These are phyloP conservation scores for Sminthurides aquaticus DNA, from an alignment of 2,888 invertebrate genomes.

Conservation along the genomic window DNA sequence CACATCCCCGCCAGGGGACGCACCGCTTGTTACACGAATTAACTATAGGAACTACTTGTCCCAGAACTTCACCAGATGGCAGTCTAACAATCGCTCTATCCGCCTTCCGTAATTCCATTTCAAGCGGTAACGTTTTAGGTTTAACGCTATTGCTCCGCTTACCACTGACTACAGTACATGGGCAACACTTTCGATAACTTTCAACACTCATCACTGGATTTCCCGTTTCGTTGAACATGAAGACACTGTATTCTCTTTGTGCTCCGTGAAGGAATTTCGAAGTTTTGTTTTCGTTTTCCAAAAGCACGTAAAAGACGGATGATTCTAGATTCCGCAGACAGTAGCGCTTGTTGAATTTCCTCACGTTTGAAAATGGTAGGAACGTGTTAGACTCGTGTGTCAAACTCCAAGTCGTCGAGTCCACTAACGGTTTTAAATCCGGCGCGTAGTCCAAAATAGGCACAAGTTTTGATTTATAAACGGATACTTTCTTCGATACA, in stretches of 20 bases:
- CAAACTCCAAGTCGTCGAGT: background rate
- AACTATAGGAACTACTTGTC: background rate
- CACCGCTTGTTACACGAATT: background rate
- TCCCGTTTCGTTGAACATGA: background rate
- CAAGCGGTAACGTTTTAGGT: background rate
- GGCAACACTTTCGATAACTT: background rate
- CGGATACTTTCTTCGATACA: background rate
- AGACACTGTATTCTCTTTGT: background rate
- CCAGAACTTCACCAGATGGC: background rate
- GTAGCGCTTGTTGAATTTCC: constrained; percentile 2
- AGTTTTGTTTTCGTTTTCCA: background rate
- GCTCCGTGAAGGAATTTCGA: background rate
- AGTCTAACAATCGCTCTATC: background rate
- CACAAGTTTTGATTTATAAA: background rate
- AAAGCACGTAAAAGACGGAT: background rate
- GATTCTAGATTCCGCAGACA: background rate
- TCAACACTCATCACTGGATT: background rate
- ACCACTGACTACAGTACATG: background rate
- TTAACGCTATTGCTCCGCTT: background rate
- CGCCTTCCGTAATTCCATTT: background rate
- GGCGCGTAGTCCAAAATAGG: background rate
- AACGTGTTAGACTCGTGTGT: background rate
- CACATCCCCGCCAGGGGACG: too few species aligned
- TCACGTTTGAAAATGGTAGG: background rate
- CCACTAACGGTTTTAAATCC: background rate